phyloP scores from a whole-genome alignment of 2,888 invertebrate genomes.

The Phengaris alcon region DNA sequence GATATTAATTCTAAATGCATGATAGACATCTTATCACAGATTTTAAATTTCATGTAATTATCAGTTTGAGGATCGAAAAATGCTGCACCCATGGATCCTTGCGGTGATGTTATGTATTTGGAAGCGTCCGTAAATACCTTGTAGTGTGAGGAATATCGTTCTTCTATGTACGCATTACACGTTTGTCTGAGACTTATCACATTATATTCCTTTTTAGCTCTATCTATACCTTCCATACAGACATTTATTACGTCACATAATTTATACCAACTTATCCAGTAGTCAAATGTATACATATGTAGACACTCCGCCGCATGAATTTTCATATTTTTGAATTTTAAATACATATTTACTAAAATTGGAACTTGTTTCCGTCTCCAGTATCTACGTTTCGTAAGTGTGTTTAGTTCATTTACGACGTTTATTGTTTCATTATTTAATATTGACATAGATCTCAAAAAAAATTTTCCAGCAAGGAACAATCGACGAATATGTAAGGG shows the following conservation, averaged over 20 bases:
- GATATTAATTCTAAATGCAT: neutral
- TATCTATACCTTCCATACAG: too few relatives aligned
- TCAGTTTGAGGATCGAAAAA: neutral
- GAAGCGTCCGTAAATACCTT: conserved; percentile 21
- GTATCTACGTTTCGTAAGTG: too few relatives aligned
- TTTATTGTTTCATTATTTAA: neutral
- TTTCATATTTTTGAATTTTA: too few relatives aligned
- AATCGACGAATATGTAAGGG: conserved; percentile 18
- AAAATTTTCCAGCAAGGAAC: conserved; percentile 22
- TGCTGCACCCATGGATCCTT: conserved; percentile 16
- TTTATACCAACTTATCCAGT: too few relatives aligned
- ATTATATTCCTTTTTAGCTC: too few relatives aligned
- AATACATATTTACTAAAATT: too few relatives aligned
- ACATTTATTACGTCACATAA: too few relatives aligned
- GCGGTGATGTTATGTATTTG: conserved; percentile 8
- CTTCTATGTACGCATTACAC: conserved; percentile 10
- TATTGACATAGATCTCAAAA: conserved; percentile 23
- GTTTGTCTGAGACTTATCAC: too few relatives aligned
- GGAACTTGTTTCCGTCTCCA: too few relatives aligned
- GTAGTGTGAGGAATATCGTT: conserved; percentile 17
- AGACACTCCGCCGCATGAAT: too few relatives aligned
- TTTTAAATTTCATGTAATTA: neutral
- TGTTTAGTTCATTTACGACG: too few relatives aligned
- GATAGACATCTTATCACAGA: neutral
- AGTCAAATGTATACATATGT: too few relatives aligned